Evolutionary conservation across 2,888 invertebrate genomes (phyloP).

Genomic region (Andrena chrysosceles): DNA sequence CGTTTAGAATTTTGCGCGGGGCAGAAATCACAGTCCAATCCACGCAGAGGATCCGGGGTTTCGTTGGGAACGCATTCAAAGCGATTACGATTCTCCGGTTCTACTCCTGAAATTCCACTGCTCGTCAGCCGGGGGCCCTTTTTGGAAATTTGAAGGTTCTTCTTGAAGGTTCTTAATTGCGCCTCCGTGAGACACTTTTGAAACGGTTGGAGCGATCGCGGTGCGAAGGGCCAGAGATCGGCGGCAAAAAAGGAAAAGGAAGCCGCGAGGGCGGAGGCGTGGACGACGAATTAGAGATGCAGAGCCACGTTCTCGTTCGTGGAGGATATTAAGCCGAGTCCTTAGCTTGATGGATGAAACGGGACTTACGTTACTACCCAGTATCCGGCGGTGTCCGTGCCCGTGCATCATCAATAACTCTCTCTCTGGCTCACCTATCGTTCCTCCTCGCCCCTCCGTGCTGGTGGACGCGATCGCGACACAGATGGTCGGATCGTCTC

Average conservation of each 20-base stretch:
- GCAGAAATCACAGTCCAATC: not conserved
- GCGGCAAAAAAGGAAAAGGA: slow-evolving; percentile 22
- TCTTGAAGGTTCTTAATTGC: not conserved
- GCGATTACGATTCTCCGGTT: not conserved
- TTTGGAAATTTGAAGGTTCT: not conserved
- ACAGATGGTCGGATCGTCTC: slow-evolving; percentile 12
- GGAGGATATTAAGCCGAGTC: slow-evolving; percentile 74
- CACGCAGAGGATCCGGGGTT: not conserved
- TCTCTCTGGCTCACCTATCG: slow-evolving; percentile 44
- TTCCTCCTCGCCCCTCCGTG: slow-evolving; percentile 1
- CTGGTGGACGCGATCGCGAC: slow-evolving; percentile 39
- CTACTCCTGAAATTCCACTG: not conserved
- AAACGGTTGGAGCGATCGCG: not conserved
- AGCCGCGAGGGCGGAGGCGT: slow-evolving; percentile 40
- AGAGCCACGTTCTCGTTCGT: slow-evolving; percentile 73
- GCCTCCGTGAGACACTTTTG: not conserved
- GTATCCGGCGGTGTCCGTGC: slow-evolving; percentile 73
- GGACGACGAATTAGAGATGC: slow-evolving; percentile 74
- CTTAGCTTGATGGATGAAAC: slow-evolving; percentile 76
- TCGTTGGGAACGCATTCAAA: not conserved
- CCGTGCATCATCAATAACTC: slow-evolving; percentile 76
- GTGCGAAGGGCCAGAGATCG: slow-evolving; percentile 42
- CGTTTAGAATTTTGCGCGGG: not conserved
- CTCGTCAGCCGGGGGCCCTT: not conserved
- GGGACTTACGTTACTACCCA: slow-evolving; percentile 74